Percentiles rank a stretch among this genome's conserved stretches.
Evolutionary conservation across 2,113 vertebrate genomes (phyloP).

Genomic region (Gobiocypris rarus): DNA sequence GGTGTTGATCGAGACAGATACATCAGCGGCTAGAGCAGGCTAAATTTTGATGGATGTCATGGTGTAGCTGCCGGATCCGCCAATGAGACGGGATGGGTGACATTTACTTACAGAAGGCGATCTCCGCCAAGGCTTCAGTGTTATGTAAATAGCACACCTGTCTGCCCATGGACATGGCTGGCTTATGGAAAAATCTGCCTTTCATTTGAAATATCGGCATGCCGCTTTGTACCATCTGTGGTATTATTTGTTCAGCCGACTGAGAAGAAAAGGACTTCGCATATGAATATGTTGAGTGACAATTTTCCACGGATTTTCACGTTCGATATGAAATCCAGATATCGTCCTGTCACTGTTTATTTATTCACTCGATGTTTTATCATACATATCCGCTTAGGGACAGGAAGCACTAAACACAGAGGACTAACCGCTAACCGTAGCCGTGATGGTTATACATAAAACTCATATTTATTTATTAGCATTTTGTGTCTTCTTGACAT

Average conservation of each 20-base stretch:
- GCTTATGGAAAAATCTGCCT: slow-evolving; percentile 66
- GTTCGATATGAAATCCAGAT: slow-evolving; percentile 45
- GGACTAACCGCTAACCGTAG: slow-evolving; percentile 1
- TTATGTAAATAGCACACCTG: slow-evolving; percentile 80
- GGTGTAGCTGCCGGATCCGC: slow-evolving; percentile 61
- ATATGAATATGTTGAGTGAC: slow-evolving; percentile 56
- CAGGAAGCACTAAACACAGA: slow-evolving; percentile 18
- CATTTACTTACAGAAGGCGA: slow-evolving; percentile 74
- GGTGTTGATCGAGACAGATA: slow-evolving; percentile 60
- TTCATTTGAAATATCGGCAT: slow-evolving; percentile 61
- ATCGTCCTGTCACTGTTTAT: slow-evolving; percentile 35
- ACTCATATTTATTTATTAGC: slow-evolving; percentile 43
- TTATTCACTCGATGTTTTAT: slow-evolving; percentile 39
- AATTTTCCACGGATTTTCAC: slow-evolving; percentile 35
- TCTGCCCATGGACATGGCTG: slow-evolving; percentile 60
- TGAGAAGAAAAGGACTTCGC: slow-evolving; percentile 47
- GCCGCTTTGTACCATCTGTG: slow-evolving; percentile 62
- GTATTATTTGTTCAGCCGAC: slow-evolving; percentile 54
- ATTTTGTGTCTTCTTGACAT: slow-evolving; percentile 33
- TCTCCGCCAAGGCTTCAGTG: slow-evolving; percentile 62
- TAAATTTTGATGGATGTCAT: slow-evolving; percentile 72
- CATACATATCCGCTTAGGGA: slow-evolving; percentile 43
- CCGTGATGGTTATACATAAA: slow-evolving; percentile 30
- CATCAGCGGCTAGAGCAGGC: slow-evolving; percentile 58
- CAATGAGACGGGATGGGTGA: slow-evolving; percentile 69